These are phyloP conservation scores for Dinoponera quadriceps DNA, from an alignment of 1,140 invertebrate genomes.

Conservation along the genomic window DNA sequence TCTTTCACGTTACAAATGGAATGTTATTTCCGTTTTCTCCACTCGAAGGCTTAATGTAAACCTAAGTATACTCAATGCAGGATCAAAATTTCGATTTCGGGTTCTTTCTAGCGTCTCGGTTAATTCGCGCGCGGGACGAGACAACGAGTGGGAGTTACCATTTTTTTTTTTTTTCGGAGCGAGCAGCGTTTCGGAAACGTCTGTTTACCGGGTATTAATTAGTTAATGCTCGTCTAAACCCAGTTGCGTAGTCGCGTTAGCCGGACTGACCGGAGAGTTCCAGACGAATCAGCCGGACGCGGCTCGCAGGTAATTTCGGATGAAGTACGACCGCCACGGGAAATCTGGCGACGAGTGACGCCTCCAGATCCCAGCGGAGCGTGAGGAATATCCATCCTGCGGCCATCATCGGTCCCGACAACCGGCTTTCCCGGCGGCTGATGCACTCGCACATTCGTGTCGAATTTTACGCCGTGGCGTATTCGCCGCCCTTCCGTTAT, in stretches of 20 bases:
- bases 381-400: slow-evolving; percentile 65
- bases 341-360: slow-evolving; percentile 76
- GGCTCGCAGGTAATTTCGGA: slow-evolving; percentile 75
- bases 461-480: slow-evolving; percentile 48
- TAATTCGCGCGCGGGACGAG: too few species aligned
- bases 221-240: slow-evolving; percentile 27
- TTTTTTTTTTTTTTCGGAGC: too few species aligned
- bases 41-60: too few species aligned
- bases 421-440: slow-evolving; percentile 16
- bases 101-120: too few species aligned
- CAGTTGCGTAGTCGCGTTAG: slow-evolving; percentile 50
- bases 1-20: too few species aligned
- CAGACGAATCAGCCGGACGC: slow-evolving; percentile 68
- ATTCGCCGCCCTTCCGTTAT: slow-evolving; percentile 21
- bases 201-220: slow-evolving; percentile 43
- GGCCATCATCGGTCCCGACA: slow-evolving; percentile 61
- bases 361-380: slow-evolving; percentile 66
- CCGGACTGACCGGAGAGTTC: slow-evolving; percentile 52
- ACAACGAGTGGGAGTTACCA: too few species aligned
- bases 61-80: too few species aligned
- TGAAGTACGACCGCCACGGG: slow-evolving; percentile 75
- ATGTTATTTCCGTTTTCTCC: too few species aligned
- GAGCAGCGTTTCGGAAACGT: not conserved
- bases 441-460: slow-evolving; percentile 29
- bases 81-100: too few species aligned